Conservation (phyloP, 2,797 vertebrate genomes). For the Neopelma chrysocephalum region DNA sequence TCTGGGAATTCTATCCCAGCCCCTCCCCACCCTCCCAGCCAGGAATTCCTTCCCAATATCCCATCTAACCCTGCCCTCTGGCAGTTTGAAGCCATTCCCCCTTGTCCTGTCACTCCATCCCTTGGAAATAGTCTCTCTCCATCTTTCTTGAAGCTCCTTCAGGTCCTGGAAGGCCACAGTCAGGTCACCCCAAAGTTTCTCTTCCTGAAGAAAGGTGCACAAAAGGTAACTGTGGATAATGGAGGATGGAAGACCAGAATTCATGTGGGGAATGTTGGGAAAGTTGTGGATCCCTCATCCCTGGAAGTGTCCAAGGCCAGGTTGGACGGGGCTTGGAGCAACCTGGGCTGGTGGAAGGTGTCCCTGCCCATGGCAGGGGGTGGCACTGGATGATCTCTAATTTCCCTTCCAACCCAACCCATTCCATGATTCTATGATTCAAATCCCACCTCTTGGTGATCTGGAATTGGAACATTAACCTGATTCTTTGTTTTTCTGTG, state of each 20-base stretch:
- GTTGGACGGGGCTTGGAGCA: neutral
- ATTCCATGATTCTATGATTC: neutral
- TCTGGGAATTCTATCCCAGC: too few relatives aligned
- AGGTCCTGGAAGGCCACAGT: neutral
- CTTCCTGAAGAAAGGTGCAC: neutral
- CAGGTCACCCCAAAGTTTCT: neutral
- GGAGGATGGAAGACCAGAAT: neutral
- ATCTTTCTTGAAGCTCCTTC: neutral
- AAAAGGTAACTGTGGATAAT: neutral
- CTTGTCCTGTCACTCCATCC: neutral
- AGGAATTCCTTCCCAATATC: neutral
- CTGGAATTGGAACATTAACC: neutral
- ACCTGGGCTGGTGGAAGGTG: neutral
- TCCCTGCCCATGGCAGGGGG: neutral
- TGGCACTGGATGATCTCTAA: neutral
- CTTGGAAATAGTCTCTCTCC: neutral
- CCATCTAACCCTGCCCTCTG: neutral
- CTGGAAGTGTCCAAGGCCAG: neutral
- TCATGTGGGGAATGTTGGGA: neutral
- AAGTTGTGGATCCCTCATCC: neutral
- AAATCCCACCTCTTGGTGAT: neutral
- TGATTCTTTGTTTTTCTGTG: neutral
- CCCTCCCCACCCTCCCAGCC: neutral
- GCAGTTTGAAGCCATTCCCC: neutral
- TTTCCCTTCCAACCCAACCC: neutral